phyloP scores from a whole-genome alignment of 2,888 invertebrate species.

The Euzophera pinguis region DNA sequence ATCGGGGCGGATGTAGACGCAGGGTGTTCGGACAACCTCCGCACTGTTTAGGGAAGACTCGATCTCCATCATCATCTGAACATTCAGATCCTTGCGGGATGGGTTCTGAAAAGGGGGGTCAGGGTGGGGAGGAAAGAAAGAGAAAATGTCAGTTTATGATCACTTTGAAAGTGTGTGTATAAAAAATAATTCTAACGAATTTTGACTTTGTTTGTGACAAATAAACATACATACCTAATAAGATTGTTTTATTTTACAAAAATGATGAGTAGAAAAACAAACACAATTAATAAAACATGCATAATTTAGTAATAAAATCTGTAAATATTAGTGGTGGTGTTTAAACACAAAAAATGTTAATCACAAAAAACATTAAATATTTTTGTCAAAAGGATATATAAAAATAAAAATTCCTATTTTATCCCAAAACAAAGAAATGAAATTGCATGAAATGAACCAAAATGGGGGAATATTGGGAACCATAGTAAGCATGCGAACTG shows the following conservation, averaged over 20 bases:
- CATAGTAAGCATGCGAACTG: constrained; percentile 10
- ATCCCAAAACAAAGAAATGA: constrained; percentile 8
- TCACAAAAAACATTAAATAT: not conserved
- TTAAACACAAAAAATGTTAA: not conserved
- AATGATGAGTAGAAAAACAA: constrained; percentile 8
- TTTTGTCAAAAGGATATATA: not conserved
- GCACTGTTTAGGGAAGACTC: constrained; percentile 91
- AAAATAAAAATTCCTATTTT: not conserved
- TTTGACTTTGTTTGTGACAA: too few relatives aligned
- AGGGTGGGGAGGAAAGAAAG: constrained; percentile 30
- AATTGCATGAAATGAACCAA: constrained; percentile 19
- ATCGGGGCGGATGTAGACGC: constrained; percentile 89
- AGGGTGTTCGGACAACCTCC: constrained; percentile 88
- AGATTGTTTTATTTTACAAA: too few relatives aligned
- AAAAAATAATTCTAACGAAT: not conserved
- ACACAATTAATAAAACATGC: constrained; percentile 13
- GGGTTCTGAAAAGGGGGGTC: constrained; percentile 85
- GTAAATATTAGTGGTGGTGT: too few relatives aligned
- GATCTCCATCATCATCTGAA: constrained; percentile 95
- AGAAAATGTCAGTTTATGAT: constrained; percentile 30
- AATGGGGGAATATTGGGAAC: not conserved
- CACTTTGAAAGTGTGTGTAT: not conserved
- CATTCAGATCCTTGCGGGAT: constrained; percentile 93
- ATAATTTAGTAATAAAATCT: not conserved
- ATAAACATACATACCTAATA: too few relatives aligned